Evolutionary conservation across 2,888 invertebrate genomes (phyloP).

Genomic region (Troides aeacus): DNA sequence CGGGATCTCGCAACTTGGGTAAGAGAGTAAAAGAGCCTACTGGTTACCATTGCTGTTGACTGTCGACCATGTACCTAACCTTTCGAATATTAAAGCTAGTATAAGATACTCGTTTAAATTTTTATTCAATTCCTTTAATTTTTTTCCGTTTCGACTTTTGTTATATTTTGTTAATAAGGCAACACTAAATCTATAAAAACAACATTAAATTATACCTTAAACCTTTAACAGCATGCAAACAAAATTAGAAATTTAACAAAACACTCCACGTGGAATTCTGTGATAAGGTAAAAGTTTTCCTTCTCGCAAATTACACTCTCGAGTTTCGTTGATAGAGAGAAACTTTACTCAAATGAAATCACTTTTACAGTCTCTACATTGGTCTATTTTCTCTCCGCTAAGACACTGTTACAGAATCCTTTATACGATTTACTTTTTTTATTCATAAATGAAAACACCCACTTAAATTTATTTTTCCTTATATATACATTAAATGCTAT

Average conservation of each 20-base stretch:
- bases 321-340: constrained; percentile 74
- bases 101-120: too few relatives aligned
- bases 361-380: constrained; percentile 63
- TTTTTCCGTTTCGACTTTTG: too few relatives aligned
- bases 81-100: too few relatives aligned
- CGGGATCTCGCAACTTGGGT: too few relatives aligned
- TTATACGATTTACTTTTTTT: constrained; percentile 22
- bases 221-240: constrained; percentile 50
- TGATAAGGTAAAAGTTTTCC: constrained; percentile 75
- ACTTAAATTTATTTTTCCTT: too few relatives aligned
- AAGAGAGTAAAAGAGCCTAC: too few relatives aligned
- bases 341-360: constrained; percentile 74
- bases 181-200: not conserved
- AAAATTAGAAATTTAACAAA: constrained; percentile 70
- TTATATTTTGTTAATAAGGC: too few relatives aligned
- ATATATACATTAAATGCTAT: too few relatives aligned
- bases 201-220: constrained; percentile 34
- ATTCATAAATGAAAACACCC: too few relatives aligned
- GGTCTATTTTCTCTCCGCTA: constrained; percentile 59
- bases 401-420: constrained; percentile 51
- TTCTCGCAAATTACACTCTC: constrained; percentile 72
- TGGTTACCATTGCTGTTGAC: too few relatives aligned
- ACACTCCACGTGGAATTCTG: constrained; percentile 75
- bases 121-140: too few relatives aligned
- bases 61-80: too few relatives aligned